Evolutionary conservation across 2,888 invertebrate species (phyloP).

Genomic region (Pelosia muscerda): DNA sequence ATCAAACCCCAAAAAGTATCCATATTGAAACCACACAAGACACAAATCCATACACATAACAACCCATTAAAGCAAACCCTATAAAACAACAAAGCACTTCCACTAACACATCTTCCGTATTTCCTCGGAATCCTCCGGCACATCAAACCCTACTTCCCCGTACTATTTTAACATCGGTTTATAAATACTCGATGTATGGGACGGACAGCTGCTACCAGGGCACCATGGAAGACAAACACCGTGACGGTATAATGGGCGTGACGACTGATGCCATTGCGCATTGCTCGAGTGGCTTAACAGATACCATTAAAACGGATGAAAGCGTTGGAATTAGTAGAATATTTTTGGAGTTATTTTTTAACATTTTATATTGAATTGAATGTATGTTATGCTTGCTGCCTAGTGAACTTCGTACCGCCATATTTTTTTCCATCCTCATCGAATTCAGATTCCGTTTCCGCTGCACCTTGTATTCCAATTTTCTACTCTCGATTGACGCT

Average conservation of each 20-base stretch:
- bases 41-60: neutral
- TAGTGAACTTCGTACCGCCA: too few species aligned
- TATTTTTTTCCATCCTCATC: too few species aligned
- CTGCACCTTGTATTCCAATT: too few species aligned
- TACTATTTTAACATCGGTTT: constrained; percentile 52
- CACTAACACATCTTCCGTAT: constrained; percentile 22
- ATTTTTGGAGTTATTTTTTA: neutral
- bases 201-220: constrained; percentile 49
- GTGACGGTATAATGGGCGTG: constrained; percentile 56
- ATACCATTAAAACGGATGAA: constrained; percentile 40
- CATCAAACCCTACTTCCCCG: constrained; percentile 50
- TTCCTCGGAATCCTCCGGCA: constrained; percentile 16
- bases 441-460: too few species aligned
- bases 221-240: constrained; percentile 55
- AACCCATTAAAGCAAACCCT: neutral
- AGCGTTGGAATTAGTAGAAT: constrained; percentile 21
- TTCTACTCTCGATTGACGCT: too few species aligned
- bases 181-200: constrained; percentile 50
- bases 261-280: constrained; percentile 48
- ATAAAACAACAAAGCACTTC: constrained; percentile 17
- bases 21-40: neutral
- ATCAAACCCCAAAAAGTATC: neutral
- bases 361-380: too few species aligned
- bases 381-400: too few species aligned
- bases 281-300: constrained; percentile 56